phyloP scores from a whole-genome alignment of 2,113 vertebrate species.

The Arothron firmamentum region DNA sequence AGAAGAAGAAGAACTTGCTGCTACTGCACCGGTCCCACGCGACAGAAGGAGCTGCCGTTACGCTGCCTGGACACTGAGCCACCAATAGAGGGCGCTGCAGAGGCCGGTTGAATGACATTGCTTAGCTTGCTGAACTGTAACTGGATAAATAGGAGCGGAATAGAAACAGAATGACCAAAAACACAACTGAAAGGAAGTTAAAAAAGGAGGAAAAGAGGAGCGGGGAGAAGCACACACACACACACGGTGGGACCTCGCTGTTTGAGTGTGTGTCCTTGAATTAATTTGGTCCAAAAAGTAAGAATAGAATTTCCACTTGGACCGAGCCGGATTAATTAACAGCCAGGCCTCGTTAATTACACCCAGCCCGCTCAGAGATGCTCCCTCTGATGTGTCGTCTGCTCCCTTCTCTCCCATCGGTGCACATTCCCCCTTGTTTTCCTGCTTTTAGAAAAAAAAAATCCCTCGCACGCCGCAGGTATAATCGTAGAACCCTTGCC shows the following conservation, averaged over 20 bases:
- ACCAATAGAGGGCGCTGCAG: slow-evolving; percentile 64
- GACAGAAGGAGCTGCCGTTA: slow-evolving; percentile 22
- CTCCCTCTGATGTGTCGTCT: slow-evolving; percentile 45
- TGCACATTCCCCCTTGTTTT: slow-evolving; percentile 29
- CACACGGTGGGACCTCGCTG: slow-evolving; percentile 3
- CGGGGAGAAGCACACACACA: neutral
- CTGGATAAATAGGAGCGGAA: neutral
- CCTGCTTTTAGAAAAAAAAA: no score
- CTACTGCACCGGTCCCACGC: no score
- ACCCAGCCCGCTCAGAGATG: slow-evolving; percentile 54
- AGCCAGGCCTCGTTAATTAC: slow-evolving; percentile 64
- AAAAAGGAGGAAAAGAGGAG: slow-evolving; percentile 9
- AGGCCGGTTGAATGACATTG: slow-evolving; percentile 11
- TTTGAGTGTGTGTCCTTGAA: slow-evolving; percentile 40
- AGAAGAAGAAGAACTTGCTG: no score
- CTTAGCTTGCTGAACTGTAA: slow-evolving; percentile 15
- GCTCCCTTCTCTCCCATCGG: slow-evolving; percentile 24
- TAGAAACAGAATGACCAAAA: slow-evolving; percentile 5
- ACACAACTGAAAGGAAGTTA: neutral
- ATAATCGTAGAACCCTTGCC: neutral
- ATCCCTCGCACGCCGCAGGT: slow-evolving; percentile 10
- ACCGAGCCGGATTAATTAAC: slow-evolving; percentile 64
- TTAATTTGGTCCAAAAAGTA: slow-evolving; percentile 41
- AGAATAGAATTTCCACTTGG: slow-evolving; percentile 49
- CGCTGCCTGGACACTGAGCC: slow-evolving; percentile 34